Base-by-base conservation (phyloP, 1,140 invertebrate species). In the Amyelois transitella region DNA sequence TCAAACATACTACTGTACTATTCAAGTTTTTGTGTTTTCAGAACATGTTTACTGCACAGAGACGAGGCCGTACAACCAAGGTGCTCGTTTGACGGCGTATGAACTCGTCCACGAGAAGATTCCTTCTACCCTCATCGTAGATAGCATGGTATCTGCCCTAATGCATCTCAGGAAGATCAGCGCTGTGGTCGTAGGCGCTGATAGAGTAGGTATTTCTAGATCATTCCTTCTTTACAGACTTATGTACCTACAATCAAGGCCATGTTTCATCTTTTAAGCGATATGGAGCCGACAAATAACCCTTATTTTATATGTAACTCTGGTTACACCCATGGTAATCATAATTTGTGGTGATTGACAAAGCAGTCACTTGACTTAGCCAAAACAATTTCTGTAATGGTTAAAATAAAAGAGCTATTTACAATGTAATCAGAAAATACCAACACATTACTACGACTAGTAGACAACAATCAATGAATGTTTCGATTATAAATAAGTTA, bases 11-110 rank as follows among this genome's bases (percentile, higher is more conserved):
- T 18, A 53, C 48, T 58, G 21, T 64, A 28, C 5, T 28, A 6
- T 5, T 28, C 5, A 28, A 6, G 25, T 6, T 44, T 44, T 18
- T 18, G 6, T 8, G 6, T 20, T 90, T 90, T 18, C 82, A 96
- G 95, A 96, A 67, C 94, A 95, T 69, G 96, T 94, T 2, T 99
- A 96, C 85, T 99, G 95, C 76, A 98, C 98, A 0, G 98, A 99
- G 89, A 99, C 98, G 0, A 91, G 98, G 58, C 98, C 98, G 0
- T 99, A 99, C 81, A 99, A 99, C 82, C 98, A 99, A 89, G 98
- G 97, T 12, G 93, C 97, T 0, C 90, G 98, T 58, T 89, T 99
- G 10, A 99, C 98, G 2, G 97, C 98, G 0, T 99, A 96, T 71
- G 98, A 99, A 90, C 83, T 99, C 50, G 93, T 98, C 0, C 93